Conservation (phyloP, 1,140 invertebrate species). For the Magallana ariakensis region DNA sequence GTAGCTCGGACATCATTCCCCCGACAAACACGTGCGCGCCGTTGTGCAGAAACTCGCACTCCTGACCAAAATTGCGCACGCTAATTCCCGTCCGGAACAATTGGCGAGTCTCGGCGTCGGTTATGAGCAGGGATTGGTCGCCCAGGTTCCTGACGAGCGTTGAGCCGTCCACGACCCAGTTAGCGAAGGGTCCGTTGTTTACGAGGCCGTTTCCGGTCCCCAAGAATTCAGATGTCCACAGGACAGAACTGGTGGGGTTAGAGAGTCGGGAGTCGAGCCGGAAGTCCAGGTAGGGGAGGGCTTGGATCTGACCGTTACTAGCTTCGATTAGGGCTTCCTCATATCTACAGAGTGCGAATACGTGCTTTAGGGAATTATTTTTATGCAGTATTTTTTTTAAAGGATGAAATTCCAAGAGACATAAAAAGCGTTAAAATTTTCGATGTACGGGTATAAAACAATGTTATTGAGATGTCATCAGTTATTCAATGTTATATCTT, state of each 20-base stretch:
- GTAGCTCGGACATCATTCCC: constrained; percentile 55
- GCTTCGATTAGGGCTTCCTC: background rate
- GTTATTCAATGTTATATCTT: too few species aligned
- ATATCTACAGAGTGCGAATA: background rate
- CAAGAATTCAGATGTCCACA: background rate
- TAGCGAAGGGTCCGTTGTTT: constrained; percentile 8
- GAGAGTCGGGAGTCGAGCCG: background rate
- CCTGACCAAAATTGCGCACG: background rate
- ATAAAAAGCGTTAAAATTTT: too few species aligned
- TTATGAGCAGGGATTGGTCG: background rate
- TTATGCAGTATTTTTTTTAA: too few species aligned
- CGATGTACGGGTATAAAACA: too few species aligned
- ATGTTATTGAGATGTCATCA: too few species aligned
- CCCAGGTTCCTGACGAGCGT: constrained; percentile 40
- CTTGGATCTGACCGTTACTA: background rate
- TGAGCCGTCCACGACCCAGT: background rate
- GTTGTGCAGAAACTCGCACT: constrained; percentile 52
- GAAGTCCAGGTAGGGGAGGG: background rate
- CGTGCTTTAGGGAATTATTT: background rate
- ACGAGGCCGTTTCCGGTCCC: background rate
- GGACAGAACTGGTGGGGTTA: background rate
- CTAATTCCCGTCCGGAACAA: background rate
- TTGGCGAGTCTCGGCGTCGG: background rate
- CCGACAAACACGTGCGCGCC: constrained; percentile 55
- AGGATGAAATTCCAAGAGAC: too few species aligned